Evolutionary conservation across 37 sponge, comb jelly and placozoan species (phyloP).

Genomic region (Agelas oroides): DNA sequence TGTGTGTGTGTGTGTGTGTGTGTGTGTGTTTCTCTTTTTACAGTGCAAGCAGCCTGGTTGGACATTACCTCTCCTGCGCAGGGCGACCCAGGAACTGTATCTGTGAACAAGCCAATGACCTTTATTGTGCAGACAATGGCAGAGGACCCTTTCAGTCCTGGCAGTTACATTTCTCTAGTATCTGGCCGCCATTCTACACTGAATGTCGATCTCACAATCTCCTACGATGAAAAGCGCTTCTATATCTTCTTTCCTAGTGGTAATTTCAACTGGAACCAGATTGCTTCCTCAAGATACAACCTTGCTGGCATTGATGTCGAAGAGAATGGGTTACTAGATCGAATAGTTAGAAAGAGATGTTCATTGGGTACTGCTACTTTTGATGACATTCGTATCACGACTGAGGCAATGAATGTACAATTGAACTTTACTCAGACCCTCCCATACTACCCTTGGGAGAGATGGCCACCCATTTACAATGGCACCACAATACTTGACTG

Average conservation of each 20-base stretch:
- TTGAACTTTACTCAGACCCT: slow-evolving; percentile 66
- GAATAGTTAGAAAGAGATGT: slow-evolving; percentile 34
- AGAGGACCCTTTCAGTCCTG: slow-evolving; percentile 15
- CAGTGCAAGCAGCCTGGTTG: slow-evolving; percentile 42
- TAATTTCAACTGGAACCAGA: slow-evolving; percentile 19
- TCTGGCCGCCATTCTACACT: slow-evolving; percentile 61
- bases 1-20: too few species aligned
- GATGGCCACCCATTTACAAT: slow-evolving; percentile 46
- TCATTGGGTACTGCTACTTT: slow-evolving; percentile 38
- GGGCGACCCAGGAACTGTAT: not conserved
- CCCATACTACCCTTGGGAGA: slow-evolving; percentile 51
- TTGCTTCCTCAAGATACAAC: not conserved
- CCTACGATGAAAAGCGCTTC: slow-evolving; percentile 44
- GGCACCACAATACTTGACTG: not conserved
- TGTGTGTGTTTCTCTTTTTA: too few species aligned
- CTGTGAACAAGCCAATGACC: slow-evolving; percentile 52
- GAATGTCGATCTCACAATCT: slow-evolving; percentile 49
- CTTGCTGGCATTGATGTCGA: slow-evolving; percentile 50
- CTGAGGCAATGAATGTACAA: slow-evolving; percentile 37
- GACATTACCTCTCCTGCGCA: not conserved
- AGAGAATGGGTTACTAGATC: slow-evolving; percentile 47
- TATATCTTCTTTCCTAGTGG: not conserved
- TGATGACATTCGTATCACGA: slow-evolving; percentile 48
- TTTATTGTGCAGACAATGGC: slow-evolving; percentile 41
- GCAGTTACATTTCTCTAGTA: slow-evolving; percentile 26